Conservation (phyloP, 2,888 invertebrate genomes). For the Synanthedon formicaeformis region DNA sequence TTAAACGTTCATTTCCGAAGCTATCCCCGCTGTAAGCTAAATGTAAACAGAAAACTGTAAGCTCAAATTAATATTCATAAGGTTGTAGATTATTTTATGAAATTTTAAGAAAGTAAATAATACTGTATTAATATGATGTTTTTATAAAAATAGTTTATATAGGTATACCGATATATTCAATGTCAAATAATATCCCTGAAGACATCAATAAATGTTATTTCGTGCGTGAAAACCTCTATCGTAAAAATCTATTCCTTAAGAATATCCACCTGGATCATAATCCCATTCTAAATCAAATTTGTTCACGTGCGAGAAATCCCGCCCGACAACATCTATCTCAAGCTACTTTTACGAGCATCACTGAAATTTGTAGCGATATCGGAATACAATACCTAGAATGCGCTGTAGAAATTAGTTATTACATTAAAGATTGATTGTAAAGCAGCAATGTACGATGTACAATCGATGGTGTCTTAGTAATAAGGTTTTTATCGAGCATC, state of each 20-base stretch:
- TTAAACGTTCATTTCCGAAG: too few species aligned
- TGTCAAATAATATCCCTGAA: too few species aligned
- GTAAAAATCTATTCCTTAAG: background rate
- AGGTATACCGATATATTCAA: too few species aligned
- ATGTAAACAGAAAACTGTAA: too few species aligned
- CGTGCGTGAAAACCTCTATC: background rate
- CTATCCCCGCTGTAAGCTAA: too few species aligned
- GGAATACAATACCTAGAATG: background rate
- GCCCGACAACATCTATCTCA: conserved; percentile 36
- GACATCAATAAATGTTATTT: background rate
- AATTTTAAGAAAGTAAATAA: too few species aligned
- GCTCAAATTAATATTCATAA: too few species aligned
- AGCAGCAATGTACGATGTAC: conserved; percentile 28
- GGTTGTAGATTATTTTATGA: too few species aligned
- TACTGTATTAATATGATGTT: too few species aligned
- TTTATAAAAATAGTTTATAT: too few species aligned
- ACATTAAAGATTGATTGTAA: conserved; percentile 4
- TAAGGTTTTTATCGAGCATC: conserved; percentile 8
- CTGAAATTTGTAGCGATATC: background rate
- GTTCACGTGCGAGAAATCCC: conserved; percentile 55
- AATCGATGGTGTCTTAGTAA: conserved; percentile 18
- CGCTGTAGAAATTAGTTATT: background rate
- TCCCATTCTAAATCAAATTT: conserved; percentile 53
- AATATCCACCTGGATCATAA: conserved; percentile 13
- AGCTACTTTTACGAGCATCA: conserved; percentile 15